phyloP scores from a whole-genome alignment of 2,113 vertebrate species.

The Leptobrachium ailaonicum region DNA sequence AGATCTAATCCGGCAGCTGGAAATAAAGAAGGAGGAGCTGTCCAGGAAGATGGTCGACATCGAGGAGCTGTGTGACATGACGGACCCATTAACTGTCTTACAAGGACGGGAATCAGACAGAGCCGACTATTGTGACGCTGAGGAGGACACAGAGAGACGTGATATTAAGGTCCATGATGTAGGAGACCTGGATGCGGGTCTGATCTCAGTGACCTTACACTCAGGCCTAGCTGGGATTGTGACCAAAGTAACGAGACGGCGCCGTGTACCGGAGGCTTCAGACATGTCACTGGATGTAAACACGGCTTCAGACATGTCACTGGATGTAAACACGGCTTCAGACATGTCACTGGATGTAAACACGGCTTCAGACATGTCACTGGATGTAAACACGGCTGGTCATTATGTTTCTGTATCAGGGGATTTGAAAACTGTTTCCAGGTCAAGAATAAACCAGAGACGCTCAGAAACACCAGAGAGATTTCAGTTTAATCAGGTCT shows the following conservation, averaged over 20 bases:
- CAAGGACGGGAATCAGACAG: not conserved
- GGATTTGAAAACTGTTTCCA: slow-evolving; percentile 11
- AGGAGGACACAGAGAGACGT: not conserved
- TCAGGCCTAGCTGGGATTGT: not conserved
- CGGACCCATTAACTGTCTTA: slow-evolving; percentile 11
- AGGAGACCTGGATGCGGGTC: not conserved
- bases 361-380: slow-evolving; percentile 14
- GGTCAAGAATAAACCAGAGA: slow-evolving; percentile 5
- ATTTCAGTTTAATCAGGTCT: slow-evolving; percentile 13
- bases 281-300: too few relatives aligned
- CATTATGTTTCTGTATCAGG: slow-evolving; percentile 15
- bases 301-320: too few relatives aligned
- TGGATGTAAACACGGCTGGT: slow-evolving; percentile 35
- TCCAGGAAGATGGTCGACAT: not conserved
- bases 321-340: too few relatives aligned
- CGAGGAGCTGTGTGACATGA: slow-evolving; percentile 5
- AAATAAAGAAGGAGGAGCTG: slow-evolving; percentile 6
- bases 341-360: too few relatives aligned
- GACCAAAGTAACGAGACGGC: not conserved
- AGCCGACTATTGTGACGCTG: not conserved
- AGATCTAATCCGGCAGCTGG: slow-evolving; percentile 16
- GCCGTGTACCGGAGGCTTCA: slow-evolving; percentile 11
- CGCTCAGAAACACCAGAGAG: slow-evolving; percentile 7
- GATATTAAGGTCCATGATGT: slow-evolving; percentile 21
- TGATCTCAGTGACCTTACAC: not conserved